Percentiles rank a stretch among this genome's conserved stretches.
Evolutionary conservation across 2,797 vertebrate genomes (phyloP).

Genomic region (Crocodylus rhombifer): DNA sequence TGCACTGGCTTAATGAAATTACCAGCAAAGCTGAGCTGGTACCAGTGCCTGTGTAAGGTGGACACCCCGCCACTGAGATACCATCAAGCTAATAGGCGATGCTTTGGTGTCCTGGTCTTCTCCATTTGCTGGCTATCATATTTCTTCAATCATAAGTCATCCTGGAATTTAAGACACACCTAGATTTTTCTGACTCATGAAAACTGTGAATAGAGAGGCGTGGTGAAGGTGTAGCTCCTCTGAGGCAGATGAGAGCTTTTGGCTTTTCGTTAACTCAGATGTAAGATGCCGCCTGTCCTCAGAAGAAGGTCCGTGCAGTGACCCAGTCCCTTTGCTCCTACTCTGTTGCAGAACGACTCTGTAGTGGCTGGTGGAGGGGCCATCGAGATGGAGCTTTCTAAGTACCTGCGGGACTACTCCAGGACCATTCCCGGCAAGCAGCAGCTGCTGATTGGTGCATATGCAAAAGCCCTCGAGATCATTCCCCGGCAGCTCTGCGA

Average conservation of each 20-base stretch:
- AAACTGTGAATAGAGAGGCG: too few relatives aligned
- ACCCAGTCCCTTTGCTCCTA: not conserved
- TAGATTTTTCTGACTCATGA: too few relatives aligned
- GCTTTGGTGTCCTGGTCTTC: not conserved
- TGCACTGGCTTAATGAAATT: not conserved
- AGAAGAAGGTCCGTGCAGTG: accelerated
- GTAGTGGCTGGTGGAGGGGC: constrained; percentile 95
- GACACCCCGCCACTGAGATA: too few relatives aligned
- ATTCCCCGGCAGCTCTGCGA: constrained; percentile 98
- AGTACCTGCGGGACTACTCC: constrained; percentile 94
- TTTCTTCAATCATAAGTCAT: too few relatives aligned
- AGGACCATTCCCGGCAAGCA: constrained; percentile 97
- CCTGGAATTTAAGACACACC: too few relatives aligned
- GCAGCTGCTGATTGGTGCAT: constrained; percentile 96
- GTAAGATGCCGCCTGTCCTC: too few relatives aligned
- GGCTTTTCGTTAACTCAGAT: too few relatives aligned
- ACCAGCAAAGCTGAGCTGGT: not conserved
- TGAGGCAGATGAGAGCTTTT: too few relatives aligned
- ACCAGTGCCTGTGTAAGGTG: accelerated
- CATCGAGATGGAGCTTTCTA: constrained; percentile 98
- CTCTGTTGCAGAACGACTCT: constrained; percentile 90
- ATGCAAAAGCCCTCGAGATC: constrained; percentile 96
- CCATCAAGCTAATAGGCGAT: accelerated
- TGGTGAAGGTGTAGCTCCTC: too few relatives aligned
- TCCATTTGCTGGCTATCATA: too few relatives aligned